Base-by-base conservation (phyloP, 2,888 invertebrate species). In the Cosmia pyralina region DNA sequence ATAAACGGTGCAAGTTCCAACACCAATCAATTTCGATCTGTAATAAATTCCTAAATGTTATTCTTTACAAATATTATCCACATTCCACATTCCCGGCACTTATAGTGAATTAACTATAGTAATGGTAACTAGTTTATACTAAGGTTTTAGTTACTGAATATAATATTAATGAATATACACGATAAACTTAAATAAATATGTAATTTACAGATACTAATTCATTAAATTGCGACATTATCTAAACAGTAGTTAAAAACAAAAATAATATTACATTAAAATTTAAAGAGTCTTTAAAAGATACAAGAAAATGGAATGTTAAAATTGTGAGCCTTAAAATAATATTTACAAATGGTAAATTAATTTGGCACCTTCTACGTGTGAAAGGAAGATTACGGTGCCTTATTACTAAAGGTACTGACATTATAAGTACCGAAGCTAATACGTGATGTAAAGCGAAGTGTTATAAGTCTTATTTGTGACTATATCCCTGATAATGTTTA, bases 11-110 rank as follows among this genome's bases (percentile, higher is more conserved):
- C 55, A 77, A 86, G 34, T 50, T 72, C 69, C 71, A 64, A 74
- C 83, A 82, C 79, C 75, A 55, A 53, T 79, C 59, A 63, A 70
- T 76, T 71, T 63, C 66, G 7, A 70, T 68, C 58, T 63, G 59
- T 76, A 66, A 75, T 64, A 64, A 57, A 59, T 53, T 64, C 70
- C 73, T 83, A 82, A 80, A 79, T 46, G 48, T 77, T 69, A 82
- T 72, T 72, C 66, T 72, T 74, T 85, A 85, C 65, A 79, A 82
- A 83, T 83, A 84, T 80, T 86, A 89, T 89, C 90, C 91, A 86
- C 93, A 95, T 96, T 96, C 95, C 95, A 96, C 95, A 81, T 88
- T 92, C 96, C 95, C 95, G 95, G 95, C 95, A 90, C 95, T 93
- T 92, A 90, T 68, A 75, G 74, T 75, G 75, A 82, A 77, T 75